phyloP scores from a whole-genome alignment of 1,140 invertebrate genomes.

The Bombyx mandarina region DNA sequence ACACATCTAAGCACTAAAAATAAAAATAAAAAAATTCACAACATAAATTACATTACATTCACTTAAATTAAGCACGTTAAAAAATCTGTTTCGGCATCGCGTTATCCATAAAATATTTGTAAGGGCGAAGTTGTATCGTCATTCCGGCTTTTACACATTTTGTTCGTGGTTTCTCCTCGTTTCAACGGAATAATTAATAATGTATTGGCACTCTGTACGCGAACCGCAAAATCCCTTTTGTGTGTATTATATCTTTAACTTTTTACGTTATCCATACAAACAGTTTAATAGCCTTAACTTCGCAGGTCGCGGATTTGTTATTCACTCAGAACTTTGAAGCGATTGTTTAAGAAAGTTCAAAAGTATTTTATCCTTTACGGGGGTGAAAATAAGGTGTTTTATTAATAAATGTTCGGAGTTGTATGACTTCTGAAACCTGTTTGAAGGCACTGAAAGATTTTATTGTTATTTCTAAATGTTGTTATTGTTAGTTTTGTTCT shows the following conservation, averaged over 20 bases:
- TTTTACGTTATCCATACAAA: conserved; percentile 54
- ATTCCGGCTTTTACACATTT: not conserved
- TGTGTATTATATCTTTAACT: conserved; percentile 27
- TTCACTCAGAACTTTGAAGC: conserved; percentile 67
- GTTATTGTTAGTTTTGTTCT: no score
- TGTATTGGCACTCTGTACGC: not conserved
- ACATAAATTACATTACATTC: no score
- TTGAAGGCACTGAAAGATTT: no score
- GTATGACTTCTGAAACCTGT: no score
- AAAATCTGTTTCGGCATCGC: no score
- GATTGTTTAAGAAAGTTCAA: conserved; percentile 29
- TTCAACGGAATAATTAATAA: not conserved
- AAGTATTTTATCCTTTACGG: conserved; percentile 12
- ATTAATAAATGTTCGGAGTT: no score
- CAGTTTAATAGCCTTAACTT: conserved; percentile 62
- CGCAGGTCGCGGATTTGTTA: conserved; percentile 59
- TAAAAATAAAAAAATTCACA: no score
- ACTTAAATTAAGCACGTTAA: no score
- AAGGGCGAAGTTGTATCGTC: not conserved
- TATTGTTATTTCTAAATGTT: no score
- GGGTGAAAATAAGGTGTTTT: conserved; percentile 14
- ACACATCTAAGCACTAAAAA: no score
- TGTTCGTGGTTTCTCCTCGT: not conserved
- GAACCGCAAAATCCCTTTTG: conserved; percentile 21
- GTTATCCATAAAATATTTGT: no score